Evolutionary conservation across 2,113 vertebrate genomes (phyloP), one percentile per base, ranked within the genome.

Genomic region (Oriolus oriolus): DNA sequence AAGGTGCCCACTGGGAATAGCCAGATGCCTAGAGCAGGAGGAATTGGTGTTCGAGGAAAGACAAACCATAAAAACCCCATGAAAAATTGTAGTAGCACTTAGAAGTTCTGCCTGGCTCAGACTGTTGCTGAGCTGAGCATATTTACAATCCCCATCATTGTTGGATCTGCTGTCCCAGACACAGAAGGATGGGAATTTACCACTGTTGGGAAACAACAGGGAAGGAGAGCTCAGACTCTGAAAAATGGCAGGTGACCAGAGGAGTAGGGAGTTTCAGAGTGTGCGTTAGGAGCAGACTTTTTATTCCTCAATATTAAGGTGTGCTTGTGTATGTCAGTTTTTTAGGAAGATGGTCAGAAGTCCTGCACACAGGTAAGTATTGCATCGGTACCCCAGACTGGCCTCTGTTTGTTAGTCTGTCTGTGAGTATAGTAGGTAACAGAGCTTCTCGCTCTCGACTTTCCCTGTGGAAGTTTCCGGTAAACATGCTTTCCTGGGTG

Each of bases 381-480:
- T 81, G 19, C 19, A 8, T 59, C 21, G 10, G 26, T 56, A 69
- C 13, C 35, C 30, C 16, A 64, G 59, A 23, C 5, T 31, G 63
- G 11, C 42, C 27, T 76, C 56, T 69, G 17, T 87, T 9, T 56
- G 16, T 79, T 68, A 59, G 24, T 73, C 33, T 3, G 4, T 70
- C 13, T 11, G 2, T 81, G 69, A 74, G 22, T 65, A 30, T 11
- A 57, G 30, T 33, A 33, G 50, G 9, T 84, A 47, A 73, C 27
- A 63, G 47, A 60, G 27, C 33, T 87, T 5, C 6, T 91, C 0
- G 0, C 6, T 50, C 13, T 52, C 1, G 2, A 77, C 21, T 87
- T 81, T 56, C 17, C 23, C 10, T 80, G 13, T 30, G 37, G 27
- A 54, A 50, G 26, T 45, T 81, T 68, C 33, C 49, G 21, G 20